Evolutionary conservation across 2,797 vertebrate genomes (phyloP), one percentile per base, ranked within the genome.

Genomic region (Streptopelia turtur): DNA sequence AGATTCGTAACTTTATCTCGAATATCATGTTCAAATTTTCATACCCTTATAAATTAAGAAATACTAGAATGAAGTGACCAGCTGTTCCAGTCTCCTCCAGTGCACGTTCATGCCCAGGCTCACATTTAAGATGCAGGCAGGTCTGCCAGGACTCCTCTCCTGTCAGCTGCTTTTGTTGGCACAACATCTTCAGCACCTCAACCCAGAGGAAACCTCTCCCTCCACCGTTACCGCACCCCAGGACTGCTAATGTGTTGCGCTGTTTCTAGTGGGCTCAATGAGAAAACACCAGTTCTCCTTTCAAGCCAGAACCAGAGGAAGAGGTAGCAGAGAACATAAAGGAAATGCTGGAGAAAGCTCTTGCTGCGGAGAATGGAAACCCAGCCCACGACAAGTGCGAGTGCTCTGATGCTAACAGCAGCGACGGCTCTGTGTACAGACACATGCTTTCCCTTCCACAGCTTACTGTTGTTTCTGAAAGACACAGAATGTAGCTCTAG

Each of bases 1-100:
- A 94, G 93, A 95, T 63, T 95, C 94, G 94, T 11, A 72, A 96
- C 91, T 97, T 97, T 95, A 94, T 93, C 93, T 98, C 39, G 28
- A 96, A 97, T 89, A 95, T 78, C 78, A 93, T 89, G 89, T 97
- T 98, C 91, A 97, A 97, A 97, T 97, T 97, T 98, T 98, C 95
- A 97, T 97, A 95, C 91, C 84, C 95, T 97, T 97, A 97, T 98
- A 97, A 98, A 97, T 97, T 97, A 98, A 97, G 94, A 97, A 97
- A 94, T 96, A 96, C 89, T 90, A 87, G 94, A 97, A 97, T 74
- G 93, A 97, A 97, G 88, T 95, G 96, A 97, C 97, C 97, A 97
- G 97, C 97, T 97, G 96, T 97, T 97, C 95, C 82, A 93, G 61
- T 70, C 87, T 96, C 77, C 80, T 96, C 93, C 28, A 37, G 75